Evolutionary conservation across 2,888 invertebrate genomes (phyloP), one percentile per base, ranked within the genome.

Genomic region (Temnothorax ravouxi): DNA sequence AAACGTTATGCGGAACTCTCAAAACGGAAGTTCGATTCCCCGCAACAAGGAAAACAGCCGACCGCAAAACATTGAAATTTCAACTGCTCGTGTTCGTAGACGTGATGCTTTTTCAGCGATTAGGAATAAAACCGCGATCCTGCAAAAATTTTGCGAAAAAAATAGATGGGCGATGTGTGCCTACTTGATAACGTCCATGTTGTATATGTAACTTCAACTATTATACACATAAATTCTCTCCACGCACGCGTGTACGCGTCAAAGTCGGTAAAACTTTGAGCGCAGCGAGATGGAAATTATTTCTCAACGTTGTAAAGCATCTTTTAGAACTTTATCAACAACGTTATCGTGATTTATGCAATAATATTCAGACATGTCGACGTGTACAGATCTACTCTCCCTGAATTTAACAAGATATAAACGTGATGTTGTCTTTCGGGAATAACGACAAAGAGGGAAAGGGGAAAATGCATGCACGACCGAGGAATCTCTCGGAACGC

Each of bases 31-130:
- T 59, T 59, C 34, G 47, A 71, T 38, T 18, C 21, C 34, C 21
- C 34, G 15, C 71, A 71, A 79, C 59, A 59, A 80, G 50, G 56
- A 47, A 71, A 80, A 80, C 56, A 64, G 64, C 67, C 74, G 67
- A 82, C 84, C 72, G 81, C 83, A 79, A 34, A 64, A 81, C 64
- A 82, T 79, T 79, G 84, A 82, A 84, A 86, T 76, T 75, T 76
- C 59, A 83, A 85, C 47, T 41, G 34, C n/a, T 61, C 38, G 50
- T 13, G n/a, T 77, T 34, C 15, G 38, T 59, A 50, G 25, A 66
- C 41, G 9, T 62, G n/a, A n/a, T n/a, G 41, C 13, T 59, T 44
- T 21, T 44, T 21, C 21, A 38, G 8, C 34, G 34, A 71, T 59
- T 44, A n/a, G n/a, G 47, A 71, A 59, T 59, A 59, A 80, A 80